Base-by-base conservation (phyloP, 2,888 invertebrate genomes). In the Proisotoma minuta region DNA sequence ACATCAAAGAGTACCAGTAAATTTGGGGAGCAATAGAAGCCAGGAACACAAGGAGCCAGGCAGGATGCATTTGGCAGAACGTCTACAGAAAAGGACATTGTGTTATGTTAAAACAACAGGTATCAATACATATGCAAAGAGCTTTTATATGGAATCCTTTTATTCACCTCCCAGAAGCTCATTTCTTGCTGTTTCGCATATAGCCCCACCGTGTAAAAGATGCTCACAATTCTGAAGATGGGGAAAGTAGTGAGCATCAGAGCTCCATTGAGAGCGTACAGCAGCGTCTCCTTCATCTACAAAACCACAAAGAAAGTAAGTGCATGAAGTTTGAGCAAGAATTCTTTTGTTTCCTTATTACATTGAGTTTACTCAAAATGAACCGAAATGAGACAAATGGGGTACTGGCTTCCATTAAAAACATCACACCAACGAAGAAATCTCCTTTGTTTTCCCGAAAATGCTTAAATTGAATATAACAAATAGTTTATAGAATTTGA, bases 1-100 rank as follows among this genome's bases (percentile, higher is more conserved):
- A 78, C 88, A 90, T 89, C 70, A 89, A 79, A 75, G 81, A 82
- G 79, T 89, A 87, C 88, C 89, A 90, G 81, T 89, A 89, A 53
- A 88, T 76, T 77, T 90, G 89, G 8, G 89, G 87, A 63, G 87
- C 78, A 67, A 88, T 80, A 22, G 89, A 79, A 60, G 87, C 82
- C 74, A 82, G 78, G 74, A 87, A 86, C 69, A 87, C 85, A 22
- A 86, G 77, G 76, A 86, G 83, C 78, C 87, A 88, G 53, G 86
- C 86, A n/a, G 81, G 79, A 1, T 87, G 87, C n/a, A 88, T 79
- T 1, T 83, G 81, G 27, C 76, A 76, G 62, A 87, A 78, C 2
- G 86, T 86, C 86, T 86, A 78, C 56, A 77, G 77, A 72, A n/a
- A 53, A 8, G n/a, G 8, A n/a, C n/a, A n/a, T 43, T 43, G n/a